Conservation (phyloP, 2,113 vertebrate genomes). For the Phyllostomus discolor region DNA sequence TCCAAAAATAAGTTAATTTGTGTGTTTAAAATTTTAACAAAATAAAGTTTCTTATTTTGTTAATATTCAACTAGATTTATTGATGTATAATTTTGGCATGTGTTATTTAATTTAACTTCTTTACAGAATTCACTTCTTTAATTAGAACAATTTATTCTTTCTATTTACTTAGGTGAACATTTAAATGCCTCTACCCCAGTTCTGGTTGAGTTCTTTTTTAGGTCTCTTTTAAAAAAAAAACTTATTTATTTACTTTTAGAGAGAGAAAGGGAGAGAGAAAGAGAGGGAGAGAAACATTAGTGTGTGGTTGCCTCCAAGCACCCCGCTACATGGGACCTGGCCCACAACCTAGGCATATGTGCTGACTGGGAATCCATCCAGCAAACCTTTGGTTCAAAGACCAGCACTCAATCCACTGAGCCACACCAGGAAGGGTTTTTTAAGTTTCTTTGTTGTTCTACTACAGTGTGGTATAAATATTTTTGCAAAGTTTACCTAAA, state of each 20-base stretch:
- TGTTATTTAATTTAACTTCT: neutral
- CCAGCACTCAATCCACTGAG: no score
- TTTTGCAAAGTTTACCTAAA: neutral
- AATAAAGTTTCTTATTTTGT: neutral
- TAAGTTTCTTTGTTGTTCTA: neutral
- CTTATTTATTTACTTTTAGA: no score
- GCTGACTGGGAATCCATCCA: no score
- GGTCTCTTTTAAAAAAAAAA: no score
- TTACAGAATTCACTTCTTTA: neutral
- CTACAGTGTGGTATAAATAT: no score
- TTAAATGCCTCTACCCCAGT: neutral
- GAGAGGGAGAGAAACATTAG: no score
- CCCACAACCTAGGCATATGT: no score
- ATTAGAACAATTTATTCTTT: neutral
- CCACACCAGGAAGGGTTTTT: neutral
- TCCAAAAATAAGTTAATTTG: neutral
- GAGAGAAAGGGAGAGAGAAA: no score
- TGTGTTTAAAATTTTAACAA: neutral
- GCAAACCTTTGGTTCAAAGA: no score
- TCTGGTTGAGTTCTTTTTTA: neutral
- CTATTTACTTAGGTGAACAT: neutral
- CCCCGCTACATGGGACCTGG: no score
- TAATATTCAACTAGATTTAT: neutral
- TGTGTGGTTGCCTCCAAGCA: no score
- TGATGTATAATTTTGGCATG: neutral